These are phyloP conservation scores for Strigamia maritima DNA, from an alignment of 2,888 invertebrate species.

Conservation along the genomic window DNA sequence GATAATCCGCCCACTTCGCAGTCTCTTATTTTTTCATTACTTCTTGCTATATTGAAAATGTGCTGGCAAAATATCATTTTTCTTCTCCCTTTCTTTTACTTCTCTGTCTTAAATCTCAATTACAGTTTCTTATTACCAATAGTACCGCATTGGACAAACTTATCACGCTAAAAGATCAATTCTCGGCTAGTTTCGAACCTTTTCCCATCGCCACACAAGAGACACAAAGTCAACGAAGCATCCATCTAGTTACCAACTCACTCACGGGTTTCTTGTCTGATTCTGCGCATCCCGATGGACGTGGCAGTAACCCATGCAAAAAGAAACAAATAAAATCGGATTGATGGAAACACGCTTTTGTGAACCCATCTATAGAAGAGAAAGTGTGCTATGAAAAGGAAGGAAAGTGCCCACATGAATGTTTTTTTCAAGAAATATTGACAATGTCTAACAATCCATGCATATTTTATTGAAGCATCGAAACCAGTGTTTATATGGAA, in stretches of 20 bases:
- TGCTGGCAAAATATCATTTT: neutral
- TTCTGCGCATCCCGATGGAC: neutral
- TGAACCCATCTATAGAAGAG: neutral
- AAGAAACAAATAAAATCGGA: constrained; percentile 5
- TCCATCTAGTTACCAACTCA: neutral
- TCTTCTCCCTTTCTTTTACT: neutral
- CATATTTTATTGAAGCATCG: too few species aligned
- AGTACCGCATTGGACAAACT: neutral
- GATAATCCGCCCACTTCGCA: neutral
- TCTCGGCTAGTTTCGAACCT: neutral
- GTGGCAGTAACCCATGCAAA: neutral
- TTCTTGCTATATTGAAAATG: neutral
- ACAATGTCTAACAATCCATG: too few species aligned
- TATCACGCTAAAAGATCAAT: neutral
- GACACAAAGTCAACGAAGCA: neutral
- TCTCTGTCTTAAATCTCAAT: neutral
- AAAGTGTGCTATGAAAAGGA: neutral
- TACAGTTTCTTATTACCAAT: neutral
- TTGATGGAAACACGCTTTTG: neutral
- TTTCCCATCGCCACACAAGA: neutral
- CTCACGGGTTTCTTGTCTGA: neutral
- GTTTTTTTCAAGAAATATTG: too few species aligned
- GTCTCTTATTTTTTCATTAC: too few species aligned
- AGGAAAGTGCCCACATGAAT: neutral
- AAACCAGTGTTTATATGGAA: too few species aligned